Evolutionary conservation across 2,888 invertebrate species (phyloP), one percentile per base, ranked within the genome.

Genomic region (Labia minor): DNA sequence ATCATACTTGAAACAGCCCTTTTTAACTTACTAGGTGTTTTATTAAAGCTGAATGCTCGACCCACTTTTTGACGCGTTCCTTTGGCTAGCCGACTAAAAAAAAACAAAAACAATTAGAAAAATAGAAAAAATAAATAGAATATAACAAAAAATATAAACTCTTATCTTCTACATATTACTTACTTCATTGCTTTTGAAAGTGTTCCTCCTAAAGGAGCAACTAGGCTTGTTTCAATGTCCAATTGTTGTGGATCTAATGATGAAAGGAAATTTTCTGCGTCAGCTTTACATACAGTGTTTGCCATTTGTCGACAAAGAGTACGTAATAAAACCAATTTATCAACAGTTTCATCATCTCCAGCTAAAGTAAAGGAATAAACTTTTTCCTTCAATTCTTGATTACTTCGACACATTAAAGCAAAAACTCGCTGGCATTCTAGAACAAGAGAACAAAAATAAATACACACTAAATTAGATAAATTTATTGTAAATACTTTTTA

Each of bases 1-100:
- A 94, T 93, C 88, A 94, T 92, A 62, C 93, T 92, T 19, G 95
- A 95, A 78, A 96, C 90, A 26, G 95, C 95, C 68, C 95, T 85
- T 79, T 95, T 95, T 74, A 96, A 79, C 78, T 92, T 93, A 71
- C 90, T 91, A 65, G 96, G 95, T 21, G 96, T 95, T 80, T 94
- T 93, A 79, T 93, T 95, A 80, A 96, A 94, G 71, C 95, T 95
- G 76, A 96, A 90, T 71, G 95, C 95, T 72, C 96, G 86, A 66
- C 93, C 93, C 72, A 96, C 93, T 84, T 92, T 91, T 76, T 90
- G 85, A 74, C 89, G 83, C 67, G 92, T 91, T 74, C 89, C 84
- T 69, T 89, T 86, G 61, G 92, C 92, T 78, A 91, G 88, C 73
- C 79, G 80, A 73, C 21, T 73, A 72, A 68, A 69, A 70, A 71